A percentile compares a stretch with the other conserved stretches of the same genome.
phyloP scores from a whole-genome alignment of 2,888 invertebrate species.

The Drosophila glabriapex region DNA sequence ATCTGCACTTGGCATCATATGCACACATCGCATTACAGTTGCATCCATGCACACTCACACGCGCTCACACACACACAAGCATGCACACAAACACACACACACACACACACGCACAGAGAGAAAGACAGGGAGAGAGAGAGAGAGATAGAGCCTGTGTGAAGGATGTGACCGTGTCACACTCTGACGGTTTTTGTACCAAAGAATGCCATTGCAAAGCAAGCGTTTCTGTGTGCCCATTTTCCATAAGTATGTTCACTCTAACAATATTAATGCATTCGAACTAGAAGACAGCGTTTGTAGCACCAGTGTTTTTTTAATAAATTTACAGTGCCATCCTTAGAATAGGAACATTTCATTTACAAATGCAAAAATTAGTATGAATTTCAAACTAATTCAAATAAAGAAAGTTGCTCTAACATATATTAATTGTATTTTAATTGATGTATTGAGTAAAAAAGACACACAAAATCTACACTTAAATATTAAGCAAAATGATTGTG shows the following conservation, averaged over 20 bases:
- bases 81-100: conserved; percentile 17
- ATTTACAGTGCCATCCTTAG: neutral
- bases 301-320: neutral
- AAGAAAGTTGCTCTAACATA: neutral
- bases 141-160: conserved; percentile 57
- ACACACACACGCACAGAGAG: neutral
- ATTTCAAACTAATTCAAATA: neutral
- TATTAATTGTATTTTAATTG: neutral
- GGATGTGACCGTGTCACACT: conserved; percentile 79
- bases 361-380: neutral
- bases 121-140: neutral
- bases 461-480: neutral
- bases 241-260: conserved; percentile 36
- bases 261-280: neutral
- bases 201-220: conserved; percentile 51
- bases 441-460: neutral
- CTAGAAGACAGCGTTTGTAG: neutral
- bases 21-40: conserved; percentile 48
- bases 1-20: conserved; percentile 60
- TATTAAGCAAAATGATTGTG: neutral
- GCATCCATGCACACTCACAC: conserved; percentile 12
- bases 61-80: conserved; percentile 11
- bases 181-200: conserved; percentile 71
- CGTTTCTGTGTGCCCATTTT: conserved; percentile 43
- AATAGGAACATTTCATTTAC: neutral